Conservation (phyloP, 2,797 vertebrate species). For the Poecilia wingei region DNA sequence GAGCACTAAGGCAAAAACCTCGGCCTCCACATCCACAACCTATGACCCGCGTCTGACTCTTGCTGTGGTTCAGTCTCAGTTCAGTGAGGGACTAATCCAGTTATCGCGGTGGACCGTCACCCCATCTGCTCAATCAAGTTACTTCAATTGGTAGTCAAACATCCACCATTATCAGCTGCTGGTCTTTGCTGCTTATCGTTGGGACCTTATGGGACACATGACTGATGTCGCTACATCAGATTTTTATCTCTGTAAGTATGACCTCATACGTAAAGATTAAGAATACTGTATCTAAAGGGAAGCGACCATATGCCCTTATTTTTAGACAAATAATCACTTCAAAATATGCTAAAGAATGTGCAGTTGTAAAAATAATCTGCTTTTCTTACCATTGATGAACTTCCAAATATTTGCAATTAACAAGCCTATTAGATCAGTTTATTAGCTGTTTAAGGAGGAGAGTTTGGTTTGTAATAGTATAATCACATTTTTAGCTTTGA, state of each 20-base stretch:
- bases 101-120: conserved; percentile 53
- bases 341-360: not conserved
- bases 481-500: not conserved
- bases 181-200: conserved; percentile 24
- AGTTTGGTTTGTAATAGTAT: not conserved
- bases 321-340: not conserved
- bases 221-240: conserved; percentile 7
- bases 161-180: conserved; percentile 35
- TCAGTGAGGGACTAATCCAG: conserved; percentile 65
- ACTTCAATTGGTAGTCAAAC: conserved; percentile 53
- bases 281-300: not conserved
- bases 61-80: conserved; percentile 55
- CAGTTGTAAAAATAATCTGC: not conserved
- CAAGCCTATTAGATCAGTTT: not conserved
- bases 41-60: conserved; percentile 66
- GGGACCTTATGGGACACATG: conserved; percentile 28
- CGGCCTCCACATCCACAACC: conserved; percentile 22
- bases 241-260: conserved; percentile 3
- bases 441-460: not conserved
- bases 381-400: not conserved
- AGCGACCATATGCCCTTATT: not conserved
- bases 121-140: conserved; percentile 58
- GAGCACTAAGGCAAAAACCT: conserved; percentile 35
- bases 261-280: not conserved
- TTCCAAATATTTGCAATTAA: not conserved